Percentiles rank a stretch among this genome's conserved stretches.
These are phyloP conservation scores for Nesoenas mayeri DNA, from an alignment of 2,113 vertebrate species.

Conservation along the genomic window DNA sequence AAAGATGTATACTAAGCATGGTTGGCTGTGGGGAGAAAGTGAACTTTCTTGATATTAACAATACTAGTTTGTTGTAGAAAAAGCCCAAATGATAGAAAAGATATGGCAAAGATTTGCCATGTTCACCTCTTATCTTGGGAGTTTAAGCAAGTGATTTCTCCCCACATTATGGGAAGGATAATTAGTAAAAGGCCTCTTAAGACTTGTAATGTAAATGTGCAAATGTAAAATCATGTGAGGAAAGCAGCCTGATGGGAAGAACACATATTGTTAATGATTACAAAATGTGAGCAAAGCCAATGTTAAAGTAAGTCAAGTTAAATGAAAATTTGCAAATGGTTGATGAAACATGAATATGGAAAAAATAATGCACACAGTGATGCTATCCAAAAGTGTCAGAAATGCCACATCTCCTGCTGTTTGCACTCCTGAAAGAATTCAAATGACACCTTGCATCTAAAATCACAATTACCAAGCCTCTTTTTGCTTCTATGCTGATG, in stretches of 20 bases:
- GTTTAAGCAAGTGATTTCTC: slow-evolving; percentile 5
- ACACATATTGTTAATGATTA: neutral
- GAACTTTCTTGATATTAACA: neutral
- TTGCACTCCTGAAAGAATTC: slow-evolving; percentile 20
- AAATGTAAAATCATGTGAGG: slow-evolving; percentile 31
- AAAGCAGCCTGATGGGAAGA: slow-evolving; percentile 44
- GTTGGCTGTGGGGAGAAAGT: neutral
- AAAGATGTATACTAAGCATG: neutral
- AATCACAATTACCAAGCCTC: slow-evolving; percentile 38
- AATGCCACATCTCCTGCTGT: neutral
- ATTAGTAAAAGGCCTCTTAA: slow-evolving; percentile 38
- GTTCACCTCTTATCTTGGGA: neutral
- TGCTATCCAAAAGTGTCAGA: slow-evolving; percentile 5
- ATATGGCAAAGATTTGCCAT: neutral
- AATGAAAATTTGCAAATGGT: slow-evolving; percentile 50
- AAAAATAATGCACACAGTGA: neutral
- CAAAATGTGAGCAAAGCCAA: slow-evolving; percentile 32
- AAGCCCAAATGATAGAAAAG: neutral
- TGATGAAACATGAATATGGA: slow-evolving; percentile 17
- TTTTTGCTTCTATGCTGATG: slow-evolving; percentile 19
- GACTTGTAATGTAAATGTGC: neutral
- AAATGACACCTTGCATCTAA: slow-evolving; percentile 52
- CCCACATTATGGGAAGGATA: neutral
- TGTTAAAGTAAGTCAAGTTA: slow-evolving; percentile 35
- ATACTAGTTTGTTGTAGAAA: neutral